Evolutionary conservation across 2,113 vertebrate species (phyloP), one percentile per base, ranked within the genome.

Genomic region (Phalacrocorax brasilianus): DNA sequence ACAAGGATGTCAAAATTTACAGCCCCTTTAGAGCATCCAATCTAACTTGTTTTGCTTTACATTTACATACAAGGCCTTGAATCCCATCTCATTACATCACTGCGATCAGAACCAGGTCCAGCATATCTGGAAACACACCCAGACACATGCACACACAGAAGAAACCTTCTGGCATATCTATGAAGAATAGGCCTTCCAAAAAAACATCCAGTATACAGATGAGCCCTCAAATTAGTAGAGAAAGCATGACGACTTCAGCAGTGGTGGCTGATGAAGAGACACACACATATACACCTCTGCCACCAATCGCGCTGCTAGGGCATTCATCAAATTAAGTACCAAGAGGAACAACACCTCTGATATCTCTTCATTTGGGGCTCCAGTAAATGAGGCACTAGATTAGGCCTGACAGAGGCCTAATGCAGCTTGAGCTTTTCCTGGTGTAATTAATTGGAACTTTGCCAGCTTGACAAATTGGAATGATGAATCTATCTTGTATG

Each of bases 401-500:
- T 98, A 97, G 98, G 97, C 97, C 98, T 99, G 99, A 99, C 99
- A 99, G 96, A 96, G 97, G 98, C 98, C 98, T 98, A 98, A 98
- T 98, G 97, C 98, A 97, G 98, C 98, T 98, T 96, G 96, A 97
- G 98, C 98, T 98, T 98, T 98, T 98, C 96, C 96, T 97, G 98
- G 98, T 98, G 98, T 99, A 99, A 99, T 99, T 99, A 99, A 99
- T 99, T 99, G 99, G 99, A 99, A 99, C 99, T 98, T 98, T 98
- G 98, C 99, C 98, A 98, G 98, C 98, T 99, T 99, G 99, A 99
- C 99, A 99, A 99, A 99, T 99, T 99, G 99, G 99, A 99, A 99
- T 99, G 99, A 99, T 99, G 99, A 99, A 99, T 99, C 99, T 99
- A 99, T 99, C 99, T 98, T 98, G 99, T 99, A 99, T 99, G 99